These are phyloP conservation scores for Incurvaria masculella DNA, from an alignment of 2,888 invertebrate genomes.

Conservation along the genomic window DNA sequence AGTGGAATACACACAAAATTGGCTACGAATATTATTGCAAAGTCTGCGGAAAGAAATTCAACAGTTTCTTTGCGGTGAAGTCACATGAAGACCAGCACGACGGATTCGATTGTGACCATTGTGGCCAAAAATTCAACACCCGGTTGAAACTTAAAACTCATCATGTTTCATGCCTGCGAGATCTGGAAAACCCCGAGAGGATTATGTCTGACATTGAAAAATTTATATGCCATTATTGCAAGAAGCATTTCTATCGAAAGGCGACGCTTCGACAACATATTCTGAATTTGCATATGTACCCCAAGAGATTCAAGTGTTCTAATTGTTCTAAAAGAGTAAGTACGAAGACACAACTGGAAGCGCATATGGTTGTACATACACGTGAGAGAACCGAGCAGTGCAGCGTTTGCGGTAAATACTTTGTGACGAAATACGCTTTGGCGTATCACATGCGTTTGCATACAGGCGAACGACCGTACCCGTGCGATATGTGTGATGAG, in stretches of 20 bases:
- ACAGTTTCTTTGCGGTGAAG: neutral
- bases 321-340: neutral
- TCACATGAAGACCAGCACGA: neutral
- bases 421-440: slow-evolving; percentile 44
- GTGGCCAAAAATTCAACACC: neutral
- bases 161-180: neutral
- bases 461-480: slow-evolving; percentile 29
- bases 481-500: slow-evolving; percentile 18
- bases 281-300: neutral
- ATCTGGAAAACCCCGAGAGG: neutral
- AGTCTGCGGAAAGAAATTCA: neutral
- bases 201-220: too few relatives aligned
- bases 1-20: neutral
- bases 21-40: neutral
- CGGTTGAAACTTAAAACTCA: neutral
- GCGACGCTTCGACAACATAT: neutral
- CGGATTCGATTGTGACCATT: neutral
- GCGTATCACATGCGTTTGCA: slow-evolving; percentile 42
- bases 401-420: slow-evolving; percentile 31
- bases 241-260: neutral
- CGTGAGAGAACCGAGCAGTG: slow-evolving; percentile 43
- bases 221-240: neutral
- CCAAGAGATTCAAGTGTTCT: neutral
- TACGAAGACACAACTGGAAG: slow-evolving; percentile 20
- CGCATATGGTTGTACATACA: slow-evolving; percentile 42